These are phyloP conservation scores for Phycodurus eques DNA, from an alignment of 2,113 vertebrate species.

Conservation along the genomic window DNA sequence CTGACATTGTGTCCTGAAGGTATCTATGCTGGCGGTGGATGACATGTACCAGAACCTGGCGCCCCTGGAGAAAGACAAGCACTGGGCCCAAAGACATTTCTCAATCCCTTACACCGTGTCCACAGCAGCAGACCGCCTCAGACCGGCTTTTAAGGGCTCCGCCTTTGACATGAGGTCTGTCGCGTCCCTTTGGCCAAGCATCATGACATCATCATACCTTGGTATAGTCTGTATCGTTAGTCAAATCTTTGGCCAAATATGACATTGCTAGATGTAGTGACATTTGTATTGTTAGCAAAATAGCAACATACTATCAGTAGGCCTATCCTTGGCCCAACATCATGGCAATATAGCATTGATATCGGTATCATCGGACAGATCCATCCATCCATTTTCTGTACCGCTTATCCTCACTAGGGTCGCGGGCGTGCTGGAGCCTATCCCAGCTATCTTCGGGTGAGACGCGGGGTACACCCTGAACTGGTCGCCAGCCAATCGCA, in stretches of 20 bases:
- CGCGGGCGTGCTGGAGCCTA: too few relatives aligned
- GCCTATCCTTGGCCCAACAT: too few relatives aligned
- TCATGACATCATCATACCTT: neutral
- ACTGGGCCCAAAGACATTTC: constrained; percentile 77
- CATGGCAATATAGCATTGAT: neutral
- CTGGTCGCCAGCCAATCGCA: too few relatives aligned
- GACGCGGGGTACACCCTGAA: too few relatives aligned
- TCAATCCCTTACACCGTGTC: constrained; percentile 76
- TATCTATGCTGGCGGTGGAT: constrained; percentile 86
- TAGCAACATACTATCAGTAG: too few relatives aligned
- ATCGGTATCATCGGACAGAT: neutral
- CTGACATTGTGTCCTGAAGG: constrained; percentile 56
- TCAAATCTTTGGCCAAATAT: neutral
- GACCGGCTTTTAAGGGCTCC: constrained; percentile 81
- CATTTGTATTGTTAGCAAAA: neutral
- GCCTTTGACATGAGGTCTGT: constrained; percentile 82
- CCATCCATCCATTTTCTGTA: too few relatives aligned
- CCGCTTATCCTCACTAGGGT: too few relatives aligned
- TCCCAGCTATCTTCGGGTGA: too few relatives aligned
- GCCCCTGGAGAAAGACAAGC: constrained; percentile 75
- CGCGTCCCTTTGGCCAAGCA: neutral
- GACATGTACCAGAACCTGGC: constrained; percentile 87
- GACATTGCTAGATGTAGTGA: neutral
- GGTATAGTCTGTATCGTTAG: neutral
- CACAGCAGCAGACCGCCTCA: constrained; percentile 69